Evolutionary conservation across 2,797 vertebrate genomes (phyloP), one percentile per base, ranked within the genome.

Genomic region (Lophius americanus): DNA sequence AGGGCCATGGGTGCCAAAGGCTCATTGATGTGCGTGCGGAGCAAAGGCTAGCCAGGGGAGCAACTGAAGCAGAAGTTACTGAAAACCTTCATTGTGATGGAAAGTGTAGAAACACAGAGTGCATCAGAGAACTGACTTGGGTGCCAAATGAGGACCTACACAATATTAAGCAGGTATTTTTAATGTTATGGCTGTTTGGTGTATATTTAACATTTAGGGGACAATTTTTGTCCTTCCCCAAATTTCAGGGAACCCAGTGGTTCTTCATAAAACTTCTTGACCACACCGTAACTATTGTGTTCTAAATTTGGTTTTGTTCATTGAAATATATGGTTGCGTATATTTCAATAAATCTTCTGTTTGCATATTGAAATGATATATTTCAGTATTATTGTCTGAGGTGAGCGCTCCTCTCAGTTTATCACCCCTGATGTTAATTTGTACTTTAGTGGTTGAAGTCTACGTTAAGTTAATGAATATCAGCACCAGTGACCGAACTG

Each of bases 391-490:
- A 67, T 64, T 55, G 74, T 71, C 66, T 58, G 32, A 70, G 54
- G 76, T 62, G 53, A 47, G 56, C 33, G 38, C 33, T 70, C 39
- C 47, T 70, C 52, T 44, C 38, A 47, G 64, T 70, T 63, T 7
- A 7, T 68, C 48, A 62, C 72, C 60, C 52, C 81, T 84, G 81
- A 82, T 90, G 88, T 88, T 79, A 78, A 83, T 84, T 78, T 70
- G 49, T 60, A 85, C 84, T 87, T 89, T 72, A 70, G 66, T 71
- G 69, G 64, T 75, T 67, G 52, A 79, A 23, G 23, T 23, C 23
- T 23, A 23, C 1, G 23, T 23, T 23, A 23, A 23, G 2, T 23
- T 23, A 23, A 23, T 23, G 23, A 23, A 23, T 23, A 23, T 23
- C 23, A 2, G 23, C 23, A 23, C 23, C 23, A 66, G 65, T 70